These are phyloP conservation scores for Neodiprion virginianus DNA, from an alignment of 1,140 invertebrate species.

Conservation along the genomic window DNA sequence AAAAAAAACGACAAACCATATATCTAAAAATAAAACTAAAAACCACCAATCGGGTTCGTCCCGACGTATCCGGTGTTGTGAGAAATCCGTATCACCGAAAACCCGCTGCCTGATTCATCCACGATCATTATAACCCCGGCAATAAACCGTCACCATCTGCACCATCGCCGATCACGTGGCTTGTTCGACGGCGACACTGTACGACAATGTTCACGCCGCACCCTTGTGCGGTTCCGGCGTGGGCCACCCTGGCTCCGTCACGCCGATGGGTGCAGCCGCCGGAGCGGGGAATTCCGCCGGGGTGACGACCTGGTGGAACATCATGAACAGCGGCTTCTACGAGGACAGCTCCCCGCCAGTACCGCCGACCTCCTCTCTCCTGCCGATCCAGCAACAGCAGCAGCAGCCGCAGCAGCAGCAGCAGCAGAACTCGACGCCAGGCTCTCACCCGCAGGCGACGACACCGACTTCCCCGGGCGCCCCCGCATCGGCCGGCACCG, in stretches of 20 bases:
- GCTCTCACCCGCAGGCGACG: conserved; percentile 59
- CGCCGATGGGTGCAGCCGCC: conserved; percentile 78
- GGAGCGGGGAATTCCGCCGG: conserved; percentile 78
- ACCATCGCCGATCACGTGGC: conserved; percentile 80
- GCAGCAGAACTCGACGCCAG: conserved; percentile 54
- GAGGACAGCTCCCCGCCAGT: conserved; percentile 79
- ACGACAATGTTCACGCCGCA: conserved; percentile 76
- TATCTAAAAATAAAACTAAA: too few species aligned
- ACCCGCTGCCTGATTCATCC: too few species aligned
- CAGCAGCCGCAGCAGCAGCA: conserved; percentile 60
- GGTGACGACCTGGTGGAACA: conserved; percentile 79
- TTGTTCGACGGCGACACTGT: conserved; percentile 79
- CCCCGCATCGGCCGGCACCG: conserved; percentile 61
- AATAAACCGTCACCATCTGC: conserved; percentile 67
- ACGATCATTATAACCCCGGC: conserved; percentile 31
- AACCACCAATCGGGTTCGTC: conserved; percentile 17
- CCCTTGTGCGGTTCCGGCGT: conserved; percentile 72
- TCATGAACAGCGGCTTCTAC: conserved; percentile 79
- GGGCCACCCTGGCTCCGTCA: conserved; percentile 69
- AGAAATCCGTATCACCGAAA: too few species aligned
- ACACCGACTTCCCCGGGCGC: conserved; percentile 62
- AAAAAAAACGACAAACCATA: neutral
- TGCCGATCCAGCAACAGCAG: conserved; percentile 61
- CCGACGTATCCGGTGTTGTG: neutral
- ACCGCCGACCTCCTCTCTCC: conserved; percentile 58